phyloP scores from a whole-genome alignment of 2,113 vertebrate genomes.

The Galeopterus variegatus region DNA sequence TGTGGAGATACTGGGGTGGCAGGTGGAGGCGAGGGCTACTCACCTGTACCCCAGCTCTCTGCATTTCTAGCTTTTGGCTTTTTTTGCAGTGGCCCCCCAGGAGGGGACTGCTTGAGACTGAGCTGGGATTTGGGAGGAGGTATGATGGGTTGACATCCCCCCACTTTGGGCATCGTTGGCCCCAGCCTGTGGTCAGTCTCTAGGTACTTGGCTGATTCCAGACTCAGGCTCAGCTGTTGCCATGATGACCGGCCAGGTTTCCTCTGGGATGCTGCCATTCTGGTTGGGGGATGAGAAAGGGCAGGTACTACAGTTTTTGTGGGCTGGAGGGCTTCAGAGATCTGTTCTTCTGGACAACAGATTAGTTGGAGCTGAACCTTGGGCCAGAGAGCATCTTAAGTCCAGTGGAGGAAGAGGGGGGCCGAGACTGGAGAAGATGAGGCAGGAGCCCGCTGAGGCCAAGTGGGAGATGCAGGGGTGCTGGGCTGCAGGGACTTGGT shows the following conservation, averaged over 20 bases:
- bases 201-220: neutral
- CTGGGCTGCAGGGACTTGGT: neutral
- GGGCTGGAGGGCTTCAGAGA: neutral
- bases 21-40: neutral
- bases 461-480: neutral
- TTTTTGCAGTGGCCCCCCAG: neutral
- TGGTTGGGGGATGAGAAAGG: neutral
- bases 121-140: neutral
- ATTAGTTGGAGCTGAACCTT: neutral
- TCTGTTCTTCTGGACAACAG: neutral
- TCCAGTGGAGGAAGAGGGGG: neutral
- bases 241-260: slow-evolving; percentile 46
- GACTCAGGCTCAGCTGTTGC: slow-evolving; percentile 48
- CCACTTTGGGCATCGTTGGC: neutral
- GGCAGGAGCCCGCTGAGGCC: neutral
- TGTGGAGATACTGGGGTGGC: neutral
- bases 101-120: neutral
- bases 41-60: neutral
- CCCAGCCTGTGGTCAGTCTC: neutral
- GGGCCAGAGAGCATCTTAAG: neutral
- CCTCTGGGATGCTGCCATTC: neutral
- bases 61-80: neutral
- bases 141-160: neutral
- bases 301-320: neutral
- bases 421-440: neutral